Base-by-base conservation (phyloP, 2,888 invertebrate genomes). In the Lymantria dispar region DNA sequence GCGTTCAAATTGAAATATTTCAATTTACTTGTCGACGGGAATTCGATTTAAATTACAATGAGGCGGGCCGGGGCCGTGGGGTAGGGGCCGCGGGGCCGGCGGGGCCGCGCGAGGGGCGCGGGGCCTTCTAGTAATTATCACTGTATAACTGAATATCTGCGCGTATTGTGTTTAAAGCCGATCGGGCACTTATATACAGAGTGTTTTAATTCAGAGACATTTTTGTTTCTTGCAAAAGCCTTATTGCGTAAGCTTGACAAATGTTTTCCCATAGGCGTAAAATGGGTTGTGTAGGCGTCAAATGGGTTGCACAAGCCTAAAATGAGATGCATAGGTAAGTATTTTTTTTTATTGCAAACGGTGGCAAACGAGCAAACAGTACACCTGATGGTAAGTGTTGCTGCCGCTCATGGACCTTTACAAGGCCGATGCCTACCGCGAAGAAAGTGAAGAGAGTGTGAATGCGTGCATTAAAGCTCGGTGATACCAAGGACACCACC, bases 1-100 rank as follows among this genome's bases (percentile, higher is more conserved):
- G 82, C 81, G 74, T 73, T 76, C 72, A 76, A 77, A 88, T 87
- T 87, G 87, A 87, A 87, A 89, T 88, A 90, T 90, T 90, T 88
- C 89, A 87, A 90, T 90, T 87, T 87, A 78, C 82, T 85, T 85
- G 87, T 85, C 80, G 86, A 70, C 80, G 82, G 83, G 87, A 87
- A 89, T 87, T 87, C 87, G 78, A 89, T 88, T 88, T 88, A 88
- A 88, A 89, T 88, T 87, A 89, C 88, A 90, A 89, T 88, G 87
- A 84, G 83, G 69, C 68, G 60, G 58, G 62, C 52, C 56, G 53
- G 63, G 56, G 64, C 55, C 54, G 52, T 62, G 52, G 59, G 56
- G 45, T 52, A 43, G 52, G 55, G 51, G 58, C 52, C 44, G 48
- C 48, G 55, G 30, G 11, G 52, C 48, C 43, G 47, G 52, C 54